Evolutionary conservation across 2,888 invertebrate species (phyloP), one percentile per base, ranked within the genome.

Genomic region (Calliopum simillimum): DNA sequence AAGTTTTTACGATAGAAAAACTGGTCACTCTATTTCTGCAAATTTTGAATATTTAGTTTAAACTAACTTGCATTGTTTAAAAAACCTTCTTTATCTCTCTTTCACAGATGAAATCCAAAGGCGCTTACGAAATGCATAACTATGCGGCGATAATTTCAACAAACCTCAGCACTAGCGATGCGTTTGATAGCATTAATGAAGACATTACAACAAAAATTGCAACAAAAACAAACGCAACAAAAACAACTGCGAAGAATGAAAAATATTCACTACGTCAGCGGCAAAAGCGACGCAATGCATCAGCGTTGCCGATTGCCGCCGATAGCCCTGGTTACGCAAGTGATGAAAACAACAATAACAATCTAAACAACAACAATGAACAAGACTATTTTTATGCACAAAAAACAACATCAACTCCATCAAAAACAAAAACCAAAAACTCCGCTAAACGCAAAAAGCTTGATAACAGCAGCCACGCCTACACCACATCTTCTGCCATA

Each of bases 201-300:
- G 46, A 43, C 49, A 11, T 1, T 58, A 13, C 78, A 78, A 2
- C 76, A 33, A 33, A 8, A 5, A 33, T 33, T 8, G 5, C 33
- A 33, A 76, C 25, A 79, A 80, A 19, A 65, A 77, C 3, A 79
- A 79, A 64, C 70, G 74, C 3, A 64, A n/a, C 72, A 73, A 71
- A 21, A 53, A 59, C 2, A 6, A 63, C 12, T 46, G 47, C 4
- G 55, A 68, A 68, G 13, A 46, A 79, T 75, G 90, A 90, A 77
- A 90, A 92, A 80, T 93, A 93, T 84, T 92, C 92, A 19, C 85
- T 93, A 71, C 86, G 93, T 47, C 90, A 90, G 63, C 87, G 91
- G 8, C 91, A 92, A 33, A 87, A 91, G 73, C 88, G 91, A 68
- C 89, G 89, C 33, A 76, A 74, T 78, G 86, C 88, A 46, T 3